These are phyloP conservation scores for Thermophis baileyi DNA, from an alignment of 2,113 vertebrate genomes.

Conservation along the genomic window DNA sequence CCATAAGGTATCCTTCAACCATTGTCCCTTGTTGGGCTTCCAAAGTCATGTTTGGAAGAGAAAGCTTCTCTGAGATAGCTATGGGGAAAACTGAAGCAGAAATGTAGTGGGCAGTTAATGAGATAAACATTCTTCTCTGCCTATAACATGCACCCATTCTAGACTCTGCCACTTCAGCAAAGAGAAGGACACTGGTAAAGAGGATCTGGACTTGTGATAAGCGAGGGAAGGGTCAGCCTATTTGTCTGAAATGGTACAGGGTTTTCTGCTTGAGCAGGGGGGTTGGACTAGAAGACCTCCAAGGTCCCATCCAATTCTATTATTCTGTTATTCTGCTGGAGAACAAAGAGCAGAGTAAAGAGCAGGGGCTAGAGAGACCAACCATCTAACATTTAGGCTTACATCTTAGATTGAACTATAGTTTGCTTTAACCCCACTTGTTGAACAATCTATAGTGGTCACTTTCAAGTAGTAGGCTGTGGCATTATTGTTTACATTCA, in stretches of 20 bases:
- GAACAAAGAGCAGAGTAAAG: neutral
- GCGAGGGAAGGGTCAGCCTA: neutral
- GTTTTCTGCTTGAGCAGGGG: too few relatives aligned
- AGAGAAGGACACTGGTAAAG: neutral
- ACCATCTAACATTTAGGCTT: neutral
- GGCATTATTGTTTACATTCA: neutral
- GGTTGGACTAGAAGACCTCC: neutral
- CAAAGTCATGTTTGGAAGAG: neutral
- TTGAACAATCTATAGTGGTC: neutral
- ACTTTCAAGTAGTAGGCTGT: neutral
- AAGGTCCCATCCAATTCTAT: neutral
- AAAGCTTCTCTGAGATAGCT: neutral
- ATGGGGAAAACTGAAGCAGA: neutral
- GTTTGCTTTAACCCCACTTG: neutral
- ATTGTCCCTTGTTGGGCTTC: too few relatives aligned
- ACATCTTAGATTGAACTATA: neutral
- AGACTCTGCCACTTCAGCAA: neutral
- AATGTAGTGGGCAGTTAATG: neutral
- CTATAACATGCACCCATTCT: neutral
- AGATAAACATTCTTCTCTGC: neutral
- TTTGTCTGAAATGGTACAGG: neutral
- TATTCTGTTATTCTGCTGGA: neutral
- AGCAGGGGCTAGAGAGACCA: neutral
- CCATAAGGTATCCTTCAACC: neutral
- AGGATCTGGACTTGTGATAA: neutral